These are phyloP conservation scores for Papilio machaon DNA, from an alignment of 1,140 invertebrate species.

Conservation along the genomic window DNA sequence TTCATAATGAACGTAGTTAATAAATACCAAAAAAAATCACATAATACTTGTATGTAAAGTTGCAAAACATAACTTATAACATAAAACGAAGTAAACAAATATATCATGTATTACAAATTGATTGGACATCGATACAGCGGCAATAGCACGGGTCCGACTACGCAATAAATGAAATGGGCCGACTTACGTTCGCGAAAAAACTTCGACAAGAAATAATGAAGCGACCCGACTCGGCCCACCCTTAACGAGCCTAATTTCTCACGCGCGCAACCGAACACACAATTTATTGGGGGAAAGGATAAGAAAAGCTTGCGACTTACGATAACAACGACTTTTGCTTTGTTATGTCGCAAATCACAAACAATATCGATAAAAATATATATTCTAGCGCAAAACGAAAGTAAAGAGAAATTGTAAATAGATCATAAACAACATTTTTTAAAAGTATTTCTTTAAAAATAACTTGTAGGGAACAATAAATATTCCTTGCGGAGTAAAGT, in stretches of 20 bases:
- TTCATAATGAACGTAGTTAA: no score
- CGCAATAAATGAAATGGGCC: not conserved
- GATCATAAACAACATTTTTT: not conserved
- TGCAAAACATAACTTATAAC: not conserved
- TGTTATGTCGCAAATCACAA: not conserved
- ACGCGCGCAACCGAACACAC: constrained; percentile 16
- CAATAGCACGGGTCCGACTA: constrained; percentile 4
- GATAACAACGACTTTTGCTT: constrained; percentile 11
- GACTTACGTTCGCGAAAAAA: constrained; percentile 28
- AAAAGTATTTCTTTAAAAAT: not conserved
- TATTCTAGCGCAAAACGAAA: not conserved
- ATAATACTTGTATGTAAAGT: not conserved
- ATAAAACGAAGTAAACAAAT: constrained; percentile 3
- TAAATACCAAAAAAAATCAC: no score
- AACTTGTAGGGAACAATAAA: constrained; percentile 12
- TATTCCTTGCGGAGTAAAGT: not conserved
- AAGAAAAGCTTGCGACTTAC: constrained; percentile 8
- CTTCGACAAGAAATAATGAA: constrained; percentile 29
- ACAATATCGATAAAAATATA: not conserved
- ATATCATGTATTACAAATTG: constrained; percentile 3
- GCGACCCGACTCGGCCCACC: not conserved
- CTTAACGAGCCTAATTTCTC: constrained; percentile 6
- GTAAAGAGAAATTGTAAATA: no score
- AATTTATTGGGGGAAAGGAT: constrained; percentile 10
- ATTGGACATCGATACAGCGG: constrained; percentile 20